phyloP scores from a whole-genome alignment of 2,888 invertebrate species.

The Muschampia staudingeri region DNA sequence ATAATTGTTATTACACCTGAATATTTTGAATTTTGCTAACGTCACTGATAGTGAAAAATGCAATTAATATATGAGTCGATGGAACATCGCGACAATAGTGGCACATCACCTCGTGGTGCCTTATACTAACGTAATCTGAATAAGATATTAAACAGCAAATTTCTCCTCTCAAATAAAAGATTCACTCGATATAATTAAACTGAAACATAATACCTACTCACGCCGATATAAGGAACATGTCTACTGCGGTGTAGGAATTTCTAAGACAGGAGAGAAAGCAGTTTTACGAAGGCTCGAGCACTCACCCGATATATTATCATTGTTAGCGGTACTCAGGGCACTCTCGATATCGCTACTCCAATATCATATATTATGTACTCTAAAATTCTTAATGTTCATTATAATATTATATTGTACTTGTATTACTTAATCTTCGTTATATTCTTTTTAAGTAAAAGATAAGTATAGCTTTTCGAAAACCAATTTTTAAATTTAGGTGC shows the following conservation, averaged over 20 bases:
- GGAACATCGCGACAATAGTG: background rate
- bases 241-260: slow-evolving; percentile 1
- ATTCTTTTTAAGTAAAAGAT: too few species aligned
- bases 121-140: background rate
- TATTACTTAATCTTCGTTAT: too few species aligned
- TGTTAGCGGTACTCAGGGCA: background rate
- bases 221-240: slow-evolving; percentile 12
- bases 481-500: too few species aligned
- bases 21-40: background rate
- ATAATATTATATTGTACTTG: too few species aligned
- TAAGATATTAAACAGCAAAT: background rate
- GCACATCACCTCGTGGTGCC: background rate
- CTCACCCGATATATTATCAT: slow-evolving; percentile 7
- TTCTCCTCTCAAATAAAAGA: slow-evolving; percentile 25
- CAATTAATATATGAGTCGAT: slow-evolving; percentile 25
- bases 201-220: slow-evolving; percentile 20
- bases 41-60: slow-evolving; percentile 16
- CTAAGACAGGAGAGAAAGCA: background rate
- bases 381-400: too few species aligned
- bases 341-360: background rate
- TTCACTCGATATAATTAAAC: slow-evolving; percentile 31
- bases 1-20: background rate
- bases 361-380: background rate
- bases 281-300: background rate
- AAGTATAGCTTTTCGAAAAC: too few species aligned